These are phyloP conservation scores for Astreopora myriophthalma DNA, from an alignment of 64 coral and sea anemone genomes.

Conservation along the genomic window DNA sequence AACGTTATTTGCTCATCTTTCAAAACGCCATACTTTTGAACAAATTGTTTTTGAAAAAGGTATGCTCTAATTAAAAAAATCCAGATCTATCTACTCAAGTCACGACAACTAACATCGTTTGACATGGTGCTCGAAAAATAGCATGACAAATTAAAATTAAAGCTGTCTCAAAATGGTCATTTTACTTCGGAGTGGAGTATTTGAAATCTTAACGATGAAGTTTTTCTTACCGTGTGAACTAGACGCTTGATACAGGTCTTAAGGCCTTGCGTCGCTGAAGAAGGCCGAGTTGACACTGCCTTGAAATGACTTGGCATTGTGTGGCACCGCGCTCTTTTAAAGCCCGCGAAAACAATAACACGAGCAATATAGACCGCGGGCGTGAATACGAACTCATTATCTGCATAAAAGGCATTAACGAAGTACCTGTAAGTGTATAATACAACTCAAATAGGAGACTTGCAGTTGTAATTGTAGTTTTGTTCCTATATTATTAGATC, in stretches of 20 bases:
- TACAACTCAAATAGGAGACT: not conserved
- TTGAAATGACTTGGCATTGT: not conserved
- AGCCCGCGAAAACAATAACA: conserved; percentile 18
- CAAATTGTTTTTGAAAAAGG: too few relatives aligned
- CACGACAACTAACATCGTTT: too few relatives aligned
- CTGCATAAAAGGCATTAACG: conserved; percentile 7
- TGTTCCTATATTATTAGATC: not conserved
- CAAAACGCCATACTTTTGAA: too few relatives aligned
- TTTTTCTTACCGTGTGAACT: not conserved
- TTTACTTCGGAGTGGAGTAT: not conserved
- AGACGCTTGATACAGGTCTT: not conserved
- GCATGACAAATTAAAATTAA: conserved; percentile 26
- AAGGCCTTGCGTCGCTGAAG: not conserved
- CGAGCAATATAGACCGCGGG: not conserved
- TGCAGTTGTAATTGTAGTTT: not conserved
- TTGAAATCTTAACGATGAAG: not conserved
- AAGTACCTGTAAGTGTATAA: not conserved
- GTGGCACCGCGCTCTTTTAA: conserved; percentile 14
- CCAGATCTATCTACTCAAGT: too few relatives aligned
- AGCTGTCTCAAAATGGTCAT: not conserved
- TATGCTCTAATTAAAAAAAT: too few relatives aligned
- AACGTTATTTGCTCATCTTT: too few relatives aligned
- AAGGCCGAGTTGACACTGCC: not conserved
- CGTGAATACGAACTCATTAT: conserved; percentile 12
- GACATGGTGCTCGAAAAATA: too few relatives aligned